Percentiles rank a stretch among this genome's conserved stretches.
Evolutionary conservation across 2,797 vertebrate species (phyloP).

Genomic region (Hapalemur alaotrensis): DNA sequence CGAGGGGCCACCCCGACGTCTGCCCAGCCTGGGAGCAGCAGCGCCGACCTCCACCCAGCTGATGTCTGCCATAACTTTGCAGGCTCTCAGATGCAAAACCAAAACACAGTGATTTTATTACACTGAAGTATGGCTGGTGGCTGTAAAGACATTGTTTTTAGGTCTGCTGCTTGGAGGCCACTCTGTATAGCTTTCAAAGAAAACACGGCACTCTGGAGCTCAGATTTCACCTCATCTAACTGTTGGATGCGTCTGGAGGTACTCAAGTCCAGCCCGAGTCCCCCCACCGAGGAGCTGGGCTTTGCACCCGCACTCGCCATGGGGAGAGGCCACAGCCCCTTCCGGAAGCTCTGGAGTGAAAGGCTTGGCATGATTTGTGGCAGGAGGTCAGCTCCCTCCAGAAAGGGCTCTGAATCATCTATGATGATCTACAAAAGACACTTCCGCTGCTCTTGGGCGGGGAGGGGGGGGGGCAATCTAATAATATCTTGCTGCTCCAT

Average conservation of each 20-base stretch:
- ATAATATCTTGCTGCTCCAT: not conserved
- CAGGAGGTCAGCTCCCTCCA: not conserved
- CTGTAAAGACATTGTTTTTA: not conserved
- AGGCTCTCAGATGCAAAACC: not conserved
- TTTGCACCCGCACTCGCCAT: no score
- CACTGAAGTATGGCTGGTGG: not conserved
- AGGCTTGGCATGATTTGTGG: not conserved
- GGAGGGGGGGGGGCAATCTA: no score
- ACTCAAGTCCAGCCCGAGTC: not conserved
- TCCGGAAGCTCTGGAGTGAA: not conserved
- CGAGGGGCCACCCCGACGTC: not conserved
- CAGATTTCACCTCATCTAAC: not conserved
- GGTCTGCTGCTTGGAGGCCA: not conserved
- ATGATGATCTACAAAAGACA: not conserved
- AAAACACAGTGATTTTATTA: not conserved
- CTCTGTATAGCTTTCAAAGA: constrained; percentile 23
- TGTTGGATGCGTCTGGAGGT: not conserved
- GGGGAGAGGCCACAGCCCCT: not conserved
- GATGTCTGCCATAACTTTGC: not conserved
- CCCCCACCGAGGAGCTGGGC: not conserved
- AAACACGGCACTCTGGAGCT: not conserved
- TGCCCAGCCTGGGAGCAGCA: not conserved
- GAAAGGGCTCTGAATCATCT: not conserved
- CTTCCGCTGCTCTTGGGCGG: not conserved
- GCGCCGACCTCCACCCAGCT: not conserved